A percentile compares a stretch with the other conserved stretches of the same genome.
Evolutionary conservation across 1,140 invertebrate species (phyloP).

Genomic region (Globodera ellingtonae): DNA sequence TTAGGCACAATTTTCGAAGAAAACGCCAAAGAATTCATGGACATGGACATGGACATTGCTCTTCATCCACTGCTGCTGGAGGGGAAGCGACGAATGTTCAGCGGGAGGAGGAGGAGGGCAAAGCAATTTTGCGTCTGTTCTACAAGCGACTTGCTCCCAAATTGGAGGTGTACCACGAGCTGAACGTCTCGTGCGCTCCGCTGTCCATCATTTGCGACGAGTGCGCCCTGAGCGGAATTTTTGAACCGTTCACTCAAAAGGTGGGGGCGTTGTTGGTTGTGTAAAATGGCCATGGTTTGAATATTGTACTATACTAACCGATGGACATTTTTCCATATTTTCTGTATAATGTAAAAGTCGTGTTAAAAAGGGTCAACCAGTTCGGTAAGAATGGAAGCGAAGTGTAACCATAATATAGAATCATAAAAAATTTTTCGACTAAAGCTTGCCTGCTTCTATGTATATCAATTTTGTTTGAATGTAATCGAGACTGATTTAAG

Average conservation of each 20-base stretch:
- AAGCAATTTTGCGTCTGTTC: constrained; percentile 34
- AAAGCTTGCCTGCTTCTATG: too few relatives aligned
- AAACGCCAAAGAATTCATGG: too few relatives aligned
- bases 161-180: constrained; percentile 50
- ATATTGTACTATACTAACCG: too few relatives aligned
- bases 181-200: constrained; percentile 52
- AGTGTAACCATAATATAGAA: too few relatives aligned
- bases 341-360: too few relatives aligned
- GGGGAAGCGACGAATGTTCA: background rate
- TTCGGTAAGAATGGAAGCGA: too few relatives aligned
- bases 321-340: too few relatives aligned
- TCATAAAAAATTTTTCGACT: too few relatives aligned
- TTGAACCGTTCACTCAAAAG: constrained; percentile 15
- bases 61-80: background rate
- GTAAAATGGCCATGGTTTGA: too few relatives aligned
- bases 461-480: too few relatives aligned
- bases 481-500: too few relatives aligned
- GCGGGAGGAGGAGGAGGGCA: background rate
- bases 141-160: constrained; percentile 56
- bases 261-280: background rate
- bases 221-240: constrained; percentile 53
- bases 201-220: constrained; percentile 57
- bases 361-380: too few relatives aligned
- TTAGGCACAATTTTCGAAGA: background rate
- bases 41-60: background rate